Evolutionary conservation across 2,888 invertebrate species (phyloP), one percentile per base, ranked within the genome.

Genomic region (Helicoverpa assulta): DNA sequence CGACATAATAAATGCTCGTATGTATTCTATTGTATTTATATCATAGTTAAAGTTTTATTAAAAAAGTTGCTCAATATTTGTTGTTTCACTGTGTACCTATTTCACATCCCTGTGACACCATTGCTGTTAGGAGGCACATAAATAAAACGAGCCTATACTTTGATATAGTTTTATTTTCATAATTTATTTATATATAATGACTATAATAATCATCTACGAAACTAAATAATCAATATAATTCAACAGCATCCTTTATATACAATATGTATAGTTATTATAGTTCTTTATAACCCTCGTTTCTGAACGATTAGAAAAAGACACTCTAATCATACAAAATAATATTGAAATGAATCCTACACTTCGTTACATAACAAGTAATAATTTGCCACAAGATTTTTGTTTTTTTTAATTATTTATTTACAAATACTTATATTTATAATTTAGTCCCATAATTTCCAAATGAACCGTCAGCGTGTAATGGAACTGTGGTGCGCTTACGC

Each of bases 241-340:
- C 92, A 95, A 95, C 95, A 95, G 95, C 94, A 91, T 95, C 91
- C 91, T 87, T 92, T 95, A 94, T 95, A 93, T 95, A 95, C 95
- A 95, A 92, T 94, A 94, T 95, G 92, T 95, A 95, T 94, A 95
- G 87, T 91, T 93, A 92, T 91, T 89, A 89, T 89, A 90, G 80
- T 87, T 88, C 67, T 86, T 88, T 83, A 87, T 88, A 86, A 86
- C 78, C 85, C 84, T 88, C 89, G 86, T 86, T 86, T 86, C 81
- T 85, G 87, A 91, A 88, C 90, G 85, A 87, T 88, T 88, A 89
- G 88, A 90, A 89, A 89, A 90, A 90, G 88, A 90, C 89, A 60
- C 43, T 87, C 88, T 89, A 89, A 88, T 89, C 86, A 90, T 92
- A 94, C 86, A 93, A 94, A 93, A 92, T 85, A 90, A 93, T 90